These are phyloP conservation scores for Pyrrhia umbra DNA, from an alignment of 2,888 invertebrate species.

Conservation along the genomic window DNA sequence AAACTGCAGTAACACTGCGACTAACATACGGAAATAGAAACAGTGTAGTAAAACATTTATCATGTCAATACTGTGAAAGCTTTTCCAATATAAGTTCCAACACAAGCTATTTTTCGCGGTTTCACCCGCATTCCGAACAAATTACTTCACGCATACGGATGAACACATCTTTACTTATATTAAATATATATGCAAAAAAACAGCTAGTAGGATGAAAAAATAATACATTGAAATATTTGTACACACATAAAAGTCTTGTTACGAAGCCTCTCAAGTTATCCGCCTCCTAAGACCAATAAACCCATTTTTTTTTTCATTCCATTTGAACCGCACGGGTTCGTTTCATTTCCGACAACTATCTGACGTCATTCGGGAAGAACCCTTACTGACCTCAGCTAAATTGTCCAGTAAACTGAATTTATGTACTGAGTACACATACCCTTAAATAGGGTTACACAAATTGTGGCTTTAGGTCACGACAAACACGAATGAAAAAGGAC, in stretches of 20 bases:
- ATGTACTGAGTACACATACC: slow-evolving; percentile 19
- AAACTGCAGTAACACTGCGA: slow-evolving; percentile 1
- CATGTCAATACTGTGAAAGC: background rate
- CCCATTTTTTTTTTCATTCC: background rate
- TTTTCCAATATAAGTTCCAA: background rate
- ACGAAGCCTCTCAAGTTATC: background rate
- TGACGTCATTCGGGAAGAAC: slow-evolving; percentile 23
- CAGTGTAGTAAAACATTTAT: background rate
- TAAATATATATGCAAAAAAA: no score
- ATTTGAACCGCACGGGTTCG: slow-evolving; percentile 6
- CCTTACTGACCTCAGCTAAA: slow-evolving; percentile 10
- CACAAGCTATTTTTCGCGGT: no score
- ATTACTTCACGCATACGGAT: no score
- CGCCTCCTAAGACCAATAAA: background rate
- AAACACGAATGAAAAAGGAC: background rate
- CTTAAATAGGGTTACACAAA: slow-evolving; percentile 6
- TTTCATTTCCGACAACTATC: slow-evolving; percentile 22
- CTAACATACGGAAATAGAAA: slow-evolving; percentile 1
- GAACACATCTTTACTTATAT: no score
- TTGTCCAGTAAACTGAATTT: slow-evolving; percentile 32
- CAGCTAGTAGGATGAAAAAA: no score
- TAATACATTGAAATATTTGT: no score
- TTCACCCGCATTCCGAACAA: no score
- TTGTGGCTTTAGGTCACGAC: background rate
- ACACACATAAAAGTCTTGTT: background rate